Evolutionary conservation across 2,113 vertebrate species (phyloP).

Genomic region (Brachypteracias leptosomus): DNA sequence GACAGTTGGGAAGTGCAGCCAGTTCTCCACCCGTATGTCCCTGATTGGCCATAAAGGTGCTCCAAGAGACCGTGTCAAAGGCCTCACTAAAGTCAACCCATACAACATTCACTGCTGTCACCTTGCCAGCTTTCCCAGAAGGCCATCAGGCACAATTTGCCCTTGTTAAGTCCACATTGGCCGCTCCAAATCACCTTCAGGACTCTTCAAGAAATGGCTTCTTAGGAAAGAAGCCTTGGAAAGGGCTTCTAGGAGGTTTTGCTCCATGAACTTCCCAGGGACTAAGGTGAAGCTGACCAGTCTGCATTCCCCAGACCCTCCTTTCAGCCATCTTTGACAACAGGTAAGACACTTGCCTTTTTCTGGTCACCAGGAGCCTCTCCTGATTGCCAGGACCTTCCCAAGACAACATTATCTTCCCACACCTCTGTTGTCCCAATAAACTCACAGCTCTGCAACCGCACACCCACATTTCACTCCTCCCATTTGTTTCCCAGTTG

Average conservation of each 20-base stretch:
- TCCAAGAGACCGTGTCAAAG: neutral
- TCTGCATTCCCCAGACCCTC: neutral
- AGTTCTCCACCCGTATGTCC: neutral
- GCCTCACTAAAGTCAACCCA: neutral
- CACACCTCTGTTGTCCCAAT: rapidly evolving
- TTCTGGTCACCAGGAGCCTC: neutral
- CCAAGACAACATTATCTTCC: neutral
- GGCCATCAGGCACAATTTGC: neutral
- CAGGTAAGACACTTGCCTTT: rapidly evolving
- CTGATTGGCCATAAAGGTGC: rapidly evolving
- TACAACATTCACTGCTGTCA: rapidly evolving
- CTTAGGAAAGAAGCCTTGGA: neutral
- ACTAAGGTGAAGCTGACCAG: neutral
- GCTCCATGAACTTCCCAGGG: neutral
- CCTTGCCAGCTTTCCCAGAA: neutral
- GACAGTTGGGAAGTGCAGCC: neutral
- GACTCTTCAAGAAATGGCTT: neutral
- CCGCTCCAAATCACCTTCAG: neutral
- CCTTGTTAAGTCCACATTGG: neutral
- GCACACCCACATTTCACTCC: neutral
- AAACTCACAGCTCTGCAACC: neutral
- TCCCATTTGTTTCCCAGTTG: neutral
- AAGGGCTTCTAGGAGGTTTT: neutral
- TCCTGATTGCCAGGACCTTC: neutral
- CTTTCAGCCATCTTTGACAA: rapidly evolving